Base-by-base conservation (phyloP, 35 echinoderm and acorn worm genomes). In the Heliocidaris erythrogramma region DNA sequence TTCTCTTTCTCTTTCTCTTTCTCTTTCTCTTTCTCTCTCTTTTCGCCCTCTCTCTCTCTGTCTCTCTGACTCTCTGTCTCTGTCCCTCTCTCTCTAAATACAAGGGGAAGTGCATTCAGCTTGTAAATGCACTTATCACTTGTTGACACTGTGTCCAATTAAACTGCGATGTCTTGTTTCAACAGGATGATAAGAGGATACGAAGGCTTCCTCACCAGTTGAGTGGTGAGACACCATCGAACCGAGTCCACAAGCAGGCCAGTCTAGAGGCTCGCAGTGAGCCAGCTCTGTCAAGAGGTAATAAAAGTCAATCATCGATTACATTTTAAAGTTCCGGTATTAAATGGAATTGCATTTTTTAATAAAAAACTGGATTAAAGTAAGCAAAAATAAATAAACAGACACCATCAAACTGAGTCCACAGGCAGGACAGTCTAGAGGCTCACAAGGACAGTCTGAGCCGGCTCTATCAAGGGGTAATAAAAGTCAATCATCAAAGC, bases 271-370 rank as follows among this genome's bases (percentile, higher is more conserved):
- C 97, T 59, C 89, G 97, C 7, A 99, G 98, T 94, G 98, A 99
- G 87, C 98, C 98, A 47, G 98, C 98, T 31, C 94, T 99, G 48
- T 99, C 98, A 69, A 97, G 98, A 97, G 98, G 98, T 99, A 86
- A 95, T 48, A 89, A 89, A 32, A 61, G 27, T 42, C 35, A 42
- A 0, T 42, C 35, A 42, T 91, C 18, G 1, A 48, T 30, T 60
- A 31, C 65, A 84, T 78, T 94, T 94, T 94, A 30, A 31, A 21
- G 85, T 85, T 30, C 65, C 2, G 2, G 5, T 94, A 78, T 9
- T 61, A n/a, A 31, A 31, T 61, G 24, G 47, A 78, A 94, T 18
- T 94, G 60, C 93, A n/a, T 31, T 61, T 94, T 71, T 94, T 5
- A 21, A 7, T 7, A 78, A 35, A 10, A 35, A 48, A 94, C 14